Base-by-base conservation (phyloP, 2,888 invertebrate genomes). In the Andrena camellia region DNA sequence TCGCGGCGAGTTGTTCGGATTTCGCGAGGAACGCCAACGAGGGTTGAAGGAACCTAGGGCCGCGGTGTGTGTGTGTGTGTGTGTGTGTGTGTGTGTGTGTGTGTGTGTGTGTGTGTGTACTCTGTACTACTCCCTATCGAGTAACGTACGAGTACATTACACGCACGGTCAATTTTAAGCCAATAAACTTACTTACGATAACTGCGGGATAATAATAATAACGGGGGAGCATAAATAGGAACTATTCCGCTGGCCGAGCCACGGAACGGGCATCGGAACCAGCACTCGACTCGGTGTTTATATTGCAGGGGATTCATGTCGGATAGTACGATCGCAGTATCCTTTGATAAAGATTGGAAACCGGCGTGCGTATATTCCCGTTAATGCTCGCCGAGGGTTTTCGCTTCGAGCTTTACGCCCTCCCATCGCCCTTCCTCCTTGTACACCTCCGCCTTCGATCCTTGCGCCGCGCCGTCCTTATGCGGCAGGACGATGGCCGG, bases 311-410 rank as follows among this genome's bases (percentile, higher is more conserved):
- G 76, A 86, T 64, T 62, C 78, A 48, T 52, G n/a, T 64, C 6
- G 59, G 54, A 73, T 68, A 63, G 75, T 72, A 75, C 48, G 57
- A 59, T 60, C 73, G 74, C 63, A 48, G 67, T 84, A 84, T 87
- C 75, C 74, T 64, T 86, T 73, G 84, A 86, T 80, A 80, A 87
- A 82, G 76, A 83, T 70, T 84, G 76, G 75, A 75, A 84, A 86
- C 50, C 78, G 71, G 52, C 78, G 59, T 52, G 78, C 79, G 59
- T 86, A 82, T 84, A 86, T 84, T 84, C 62, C 70, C 35, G 72
- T 86, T 80, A 79, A 87, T 84, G 74, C 75, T 35, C 60, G 26
- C 17, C 35, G 7, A 78, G 81, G 57, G 78, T 87, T 77, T 79
- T 87, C 77, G 77, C 73, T 71, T 85, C 71, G 83, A 76, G 69